Evolutionary conservation across 2,113 vertebrate genomes (phyloP).

Genomic region (Platycercus adscitus): DNA sequence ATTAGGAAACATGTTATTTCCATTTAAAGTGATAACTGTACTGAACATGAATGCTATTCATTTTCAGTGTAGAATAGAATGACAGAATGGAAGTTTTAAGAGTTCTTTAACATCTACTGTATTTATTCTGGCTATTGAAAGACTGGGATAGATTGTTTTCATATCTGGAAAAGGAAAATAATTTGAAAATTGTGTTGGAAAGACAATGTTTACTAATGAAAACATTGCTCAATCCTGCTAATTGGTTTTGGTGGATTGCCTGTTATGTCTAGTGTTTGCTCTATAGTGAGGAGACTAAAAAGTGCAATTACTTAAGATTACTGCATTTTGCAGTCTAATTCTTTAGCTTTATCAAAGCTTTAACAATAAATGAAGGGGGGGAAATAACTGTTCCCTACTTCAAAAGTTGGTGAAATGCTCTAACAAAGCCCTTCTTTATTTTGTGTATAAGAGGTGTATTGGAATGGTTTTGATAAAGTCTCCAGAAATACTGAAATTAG

Average conservation of each 20-base stretch:
- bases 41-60: not conserved
- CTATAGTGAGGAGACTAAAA: not conserved
- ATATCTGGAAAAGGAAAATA: not conserved
- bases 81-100: not conserved
- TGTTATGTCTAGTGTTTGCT: not conserved
- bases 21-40: not conserved
- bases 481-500: not conserved
- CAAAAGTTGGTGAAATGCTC: not conserved
- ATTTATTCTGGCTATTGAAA: not conserved
- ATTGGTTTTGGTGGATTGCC: not conserved
- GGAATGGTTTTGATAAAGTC: not conserved
- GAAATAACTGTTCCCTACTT: not conserved
- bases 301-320: not conserved
- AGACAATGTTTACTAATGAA: not conserved
- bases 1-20: not conserved
- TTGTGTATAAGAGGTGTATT: not conserved
- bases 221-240: not conserved
- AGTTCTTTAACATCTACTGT: not conserved
- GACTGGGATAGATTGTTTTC: not conserved
- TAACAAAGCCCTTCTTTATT: constrained; percentile 8
- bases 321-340: not conserved
- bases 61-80: not conserved
- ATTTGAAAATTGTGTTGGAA: not conserved
- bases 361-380: not conserved
- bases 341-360: not conserved